Conservation (phyloP, 1,140 invertebrate genomes). For the Lucilia cuprina region DNA sequence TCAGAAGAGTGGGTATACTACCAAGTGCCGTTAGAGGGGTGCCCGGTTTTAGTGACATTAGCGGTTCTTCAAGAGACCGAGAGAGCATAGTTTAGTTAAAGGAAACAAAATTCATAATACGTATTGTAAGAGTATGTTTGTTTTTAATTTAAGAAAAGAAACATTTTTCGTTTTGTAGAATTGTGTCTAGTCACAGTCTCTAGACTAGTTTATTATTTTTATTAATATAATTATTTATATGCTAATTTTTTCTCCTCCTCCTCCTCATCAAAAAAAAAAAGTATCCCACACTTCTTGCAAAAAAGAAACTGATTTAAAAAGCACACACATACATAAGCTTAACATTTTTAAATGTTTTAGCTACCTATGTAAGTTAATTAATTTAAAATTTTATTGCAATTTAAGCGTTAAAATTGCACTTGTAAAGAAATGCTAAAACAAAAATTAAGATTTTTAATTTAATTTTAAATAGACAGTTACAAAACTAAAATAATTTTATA, state of each 20-base stretch:
- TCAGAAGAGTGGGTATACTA: conserved; percentile 50
- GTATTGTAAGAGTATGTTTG: neutral
- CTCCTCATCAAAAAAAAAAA: neutral
- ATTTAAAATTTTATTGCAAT: too few relatives aligned
- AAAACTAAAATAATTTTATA: too few relatives aligned
- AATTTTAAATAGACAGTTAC: too few relatives aligned
- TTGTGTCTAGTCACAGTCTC: conserved; percentile 37
- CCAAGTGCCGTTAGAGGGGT: conserved; percentile 50
- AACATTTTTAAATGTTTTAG: too few relatives aligned
- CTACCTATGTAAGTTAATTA: too few relatives aligned
- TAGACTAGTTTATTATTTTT: conserved; percentile 34
- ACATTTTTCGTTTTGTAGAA: conserved; percentile 14
- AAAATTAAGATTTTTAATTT: too few relatives aligned
- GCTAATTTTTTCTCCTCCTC: conserved; percentile 5
- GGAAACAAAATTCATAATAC: neutral
- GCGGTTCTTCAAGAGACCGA: conserved; percentile 51
- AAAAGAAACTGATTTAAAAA: too few relatives aligned
- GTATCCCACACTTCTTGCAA: too few relatives aligned
- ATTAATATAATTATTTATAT: conserved; percentile 18
- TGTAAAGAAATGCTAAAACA: too few relatives aligned
- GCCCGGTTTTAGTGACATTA: conserved; percentile 51
- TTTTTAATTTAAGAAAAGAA: neutral
- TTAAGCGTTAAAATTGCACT: too few relatives aligned
- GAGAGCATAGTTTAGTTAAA: conserved; percentile 57
- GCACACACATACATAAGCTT: too few relatives aligned